phyloP scores from a whole-genome alignment of 2,113 vertebrate genomes.

The Gymnobelideus leadbeateri region DNA sequence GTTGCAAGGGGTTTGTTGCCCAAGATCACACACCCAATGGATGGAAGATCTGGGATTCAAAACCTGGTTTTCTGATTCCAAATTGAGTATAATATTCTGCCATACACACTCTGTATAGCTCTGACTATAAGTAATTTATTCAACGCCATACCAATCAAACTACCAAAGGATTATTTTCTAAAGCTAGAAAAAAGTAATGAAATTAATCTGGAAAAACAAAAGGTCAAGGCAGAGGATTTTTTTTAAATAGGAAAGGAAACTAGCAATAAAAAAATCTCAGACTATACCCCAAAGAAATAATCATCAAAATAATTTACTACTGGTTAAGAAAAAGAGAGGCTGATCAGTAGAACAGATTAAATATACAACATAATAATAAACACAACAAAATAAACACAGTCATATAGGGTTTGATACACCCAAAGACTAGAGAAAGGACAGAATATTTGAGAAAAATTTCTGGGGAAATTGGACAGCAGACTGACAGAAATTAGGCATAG shows the following conservation, averaged over 20 bases:
- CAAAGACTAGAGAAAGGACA: neutral
- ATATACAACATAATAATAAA: too few relatives aligned
- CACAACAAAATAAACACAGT: neutral
- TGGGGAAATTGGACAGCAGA: neutral
- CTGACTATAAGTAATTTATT: neutral
- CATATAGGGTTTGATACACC: neutral
- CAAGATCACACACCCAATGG: too few relatives aligned
- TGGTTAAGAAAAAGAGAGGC: neutral
- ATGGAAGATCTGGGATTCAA: too few relatives aligned
- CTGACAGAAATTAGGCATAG: neutral
- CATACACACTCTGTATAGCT: too few relatives aligned
- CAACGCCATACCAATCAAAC: neutral
- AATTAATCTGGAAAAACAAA: neutral
- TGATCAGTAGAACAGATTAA: neutral
- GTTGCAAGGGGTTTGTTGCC: too few relatives aligned
- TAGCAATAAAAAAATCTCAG: neutral
- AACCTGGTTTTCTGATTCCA: too few relatives aligned
- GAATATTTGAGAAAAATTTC: neutral
- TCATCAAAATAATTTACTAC: neutral
- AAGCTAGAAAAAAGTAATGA: neutral
- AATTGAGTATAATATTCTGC: too few relatives aligned
- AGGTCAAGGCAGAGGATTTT: neutral
- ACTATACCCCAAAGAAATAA: neutral
- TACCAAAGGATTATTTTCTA: neutral
- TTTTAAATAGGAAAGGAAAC: neutral